Evolutionary conservation across 1,140 invertebrate genomes (phyloP), one percentile per base, ranked within the genome.

Genomic region (Penaeus vannamei): DNA sequence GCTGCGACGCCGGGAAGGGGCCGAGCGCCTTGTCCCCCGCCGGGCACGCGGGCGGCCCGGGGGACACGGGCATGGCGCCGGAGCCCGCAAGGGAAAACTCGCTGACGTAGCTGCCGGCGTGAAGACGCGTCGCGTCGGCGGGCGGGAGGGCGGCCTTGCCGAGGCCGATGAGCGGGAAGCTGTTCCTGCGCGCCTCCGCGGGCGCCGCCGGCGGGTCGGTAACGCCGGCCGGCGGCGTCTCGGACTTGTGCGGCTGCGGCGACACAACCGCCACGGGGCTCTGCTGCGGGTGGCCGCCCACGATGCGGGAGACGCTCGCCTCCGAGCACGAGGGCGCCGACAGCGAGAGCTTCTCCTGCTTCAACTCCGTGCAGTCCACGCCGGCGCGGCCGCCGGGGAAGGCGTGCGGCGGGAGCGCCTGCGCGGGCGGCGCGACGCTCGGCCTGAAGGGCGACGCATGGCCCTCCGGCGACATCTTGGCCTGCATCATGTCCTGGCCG

Each of bases 261-360:
- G 87, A 89, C n/a, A 89, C 87, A 23, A 89, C 83, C 5, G 87
- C 87, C 26, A 89, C 82, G 10, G 87, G 87, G 62, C 87, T 89
- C 46, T 62, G 72, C 60, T 89, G 87, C 20, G 82, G 32, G 61
- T 89, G 83, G 23, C 69, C 60, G 14, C 80, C 61, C 1, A 64
- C 76, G 20, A 89, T 61, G 10, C 62, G 60, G 26, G 69, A 46
- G 42, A 69, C 46, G 12, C 29, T 26, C 5, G 82, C 12, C 7
- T 53, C 59, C 4, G 42, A 32, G n/a, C 72, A 79, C 36, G 79
- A 46, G 5, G 23, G 29, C 14, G 22, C 62, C 26, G 80, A 66
- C 36, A 42, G 79, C 7, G 62, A 2, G 17, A 87, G 42, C 1
- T 20, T n/a, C 20, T 80, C 60, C 66, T 89, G 84, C 61, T 89